Base-by-base conservation (phyloP, 1,140 invertebrate genomes). In the Pissodes strobi region DNA sequence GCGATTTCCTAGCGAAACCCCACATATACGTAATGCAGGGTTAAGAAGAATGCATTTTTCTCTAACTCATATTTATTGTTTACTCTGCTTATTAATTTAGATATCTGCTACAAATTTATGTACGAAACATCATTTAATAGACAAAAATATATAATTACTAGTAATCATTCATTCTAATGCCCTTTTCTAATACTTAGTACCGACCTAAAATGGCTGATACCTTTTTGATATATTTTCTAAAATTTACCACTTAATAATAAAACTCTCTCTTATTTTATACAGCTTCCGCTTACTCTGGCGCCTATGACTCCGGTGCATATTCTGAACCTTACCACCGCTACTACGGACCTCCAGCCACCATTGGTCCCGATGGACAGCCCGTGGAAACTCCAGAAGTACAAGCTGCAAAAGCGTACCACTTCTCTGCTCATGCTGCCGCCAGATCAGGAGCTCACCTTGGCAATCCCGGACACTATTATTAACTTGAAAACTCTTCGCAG, bases 361-460 rank as follows among this genome's bases (percentile, higher is more conserved):
- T 76, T 19, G 71, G 57, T n/a, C 58, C 63, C 19, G 69, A 76
- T 43, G 76, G 76, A 18, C 69, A 71, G 49, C 73, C 73, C 10
- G 25, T 70, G 6, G 85, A 86, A 65, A 85, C 84, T 5, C 83
- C 83, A 27, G 85, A 85, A 76, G 84, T 86, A 4, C 80, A 82
- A 27, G 81, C 81, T 34, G 84, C 85, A 41, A 85, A 85, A 73
- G 81, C 82, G 19, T 80, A 78, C 2, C 84, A 85, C 68, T 82
- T 83, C 71, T 80, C 82, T 61, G 84, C 83, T 17, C 53, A 71
- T 41, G 38, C 48, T 21, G 59, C 66, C 25, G 62, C 43, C 12
- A 51, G 43, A 30, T 58, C 57, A 18, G 58, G 58, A 21, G 22
- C 48, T 4, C 37, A 65, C 15, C 34, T 37, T 5, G 25, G 25